These are phyloP conservation scores for Muraenolepis orangiensis DNA, from an alignment of 2,797 vertebrate genomes.

Conservation along the genomic window DNA sequence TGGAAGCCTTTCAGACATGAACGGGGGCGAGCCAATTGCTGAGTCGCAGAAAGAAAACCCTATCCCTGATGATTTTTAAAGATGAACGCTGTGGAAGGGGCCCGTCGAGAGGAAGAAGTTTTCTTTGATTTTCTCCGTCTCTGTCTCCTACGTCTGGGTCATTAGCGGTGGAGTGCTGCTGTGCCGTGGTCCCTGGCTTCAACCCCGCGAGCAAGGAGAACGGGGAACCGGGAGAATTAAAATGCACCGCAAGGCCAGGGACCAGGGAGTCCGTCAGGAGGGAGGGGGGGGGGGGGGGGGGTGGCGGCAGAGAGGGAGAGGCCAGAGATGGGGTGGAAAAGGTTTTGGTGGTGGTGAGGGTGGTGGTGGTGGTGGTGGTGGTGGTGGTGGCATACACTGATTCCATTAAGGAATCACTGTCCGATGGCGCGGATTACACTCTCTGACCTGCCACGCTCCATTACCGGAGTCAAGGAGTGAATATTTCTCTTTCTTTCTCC, in stretches of 20 bases:
- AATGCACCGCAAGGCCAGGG: conserved; percentile 54
- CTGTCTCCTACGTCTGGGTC: too few relatives aligned
- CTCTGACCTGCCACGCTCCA: conserved; percentile 40
- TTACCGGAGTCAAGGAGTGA: conserved; percentile 62
- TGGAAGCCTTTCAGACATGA: too few relatives aligned
- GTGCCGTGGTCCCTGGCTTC: conserved; percentile 30
- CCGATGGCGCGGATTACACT: conserved; percentile 67
- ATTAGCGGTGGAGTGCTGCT: too few relatives aligned
- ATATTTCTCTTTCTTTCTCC: conserved; percentile 47
- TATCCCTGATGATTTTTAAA: too few relatives aligned
- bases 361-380: conserved; percentile 17
- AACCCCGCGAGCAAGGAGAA: conserved; percentile 34
- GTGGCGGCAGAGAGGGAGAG: conserved; percentile 29
- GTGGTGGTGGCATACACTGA: conserved; percentile 38
- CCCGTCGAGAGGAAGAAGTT: too few relatives aligned
- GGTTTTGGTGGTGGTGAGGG: too few relatives aligned
- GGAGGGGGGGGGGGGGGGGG: conserved; percentile 22
- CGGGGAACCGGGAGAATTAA: conserved; percentile 44
- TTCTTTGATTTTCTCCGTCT: too few relatives aligned
- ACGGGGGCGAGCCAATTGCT: too few relatives aligned
- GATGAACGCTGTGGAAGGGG: too few relatives aligned
- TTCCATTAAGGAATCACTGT: conserved; percentile 49
- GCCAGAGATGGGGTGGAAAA: too few relatives aligned
- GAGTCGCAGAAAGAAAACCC: too few relatives aligned
- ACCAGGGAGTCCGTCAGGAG: conserved; percentile 41